These are phyloP conservation scores for Scyliorhinus canicula DNA, from an alignment of 2,797 vertebrate genomes.

Conservation along the genomic window DNA sequence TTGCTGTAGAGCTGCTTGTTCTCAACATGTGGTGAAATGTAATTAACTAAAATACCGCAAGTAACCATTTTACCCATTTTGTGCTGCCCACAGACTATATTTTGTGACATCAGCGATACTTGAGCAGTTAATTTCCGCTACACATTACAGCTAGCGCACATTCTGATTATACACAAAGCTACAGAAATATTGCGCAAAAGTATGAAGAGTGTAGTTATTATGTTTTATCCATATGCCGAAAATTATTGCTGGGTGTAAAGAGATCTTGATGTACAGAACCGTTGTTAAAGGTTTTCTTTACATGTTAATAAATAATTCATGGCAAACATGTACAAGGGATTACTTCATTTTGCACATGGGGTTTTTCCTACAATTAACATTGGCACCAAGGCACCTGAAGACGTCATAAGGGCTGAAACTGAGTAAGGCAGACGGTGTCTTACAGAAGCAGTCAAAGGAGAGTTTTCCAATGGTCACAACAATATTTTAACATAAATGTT, in stretches of 20 bases:
- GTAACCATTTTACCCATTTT: slow-evolving; percentile 13
- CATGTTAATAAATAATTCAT: slow-evolving; percentile 6
- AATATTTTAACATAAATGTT: background rate
- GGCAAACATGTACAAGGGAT: background rate
- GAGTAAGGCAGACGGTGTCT: background rate
- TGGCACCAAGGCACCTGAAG: background rate
- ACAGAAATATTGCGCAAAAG: background rate
- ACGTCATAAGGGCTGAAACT: background rate
- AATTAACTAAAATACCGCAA: background rate
- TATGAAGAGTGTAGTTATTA: background rate
- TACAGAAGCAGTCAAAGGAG: background rate
- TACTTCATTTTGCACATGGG: background rate
- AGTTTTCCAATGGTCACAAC: background rate
- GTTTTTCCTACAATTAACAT: background rate
- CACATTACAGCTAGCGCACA: background rate
- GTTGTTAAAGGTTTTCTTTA: background rate
- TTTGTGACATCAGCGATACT: background rate
- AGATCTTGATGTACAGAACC: background rate
- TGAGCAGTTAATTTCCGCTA: background rate
- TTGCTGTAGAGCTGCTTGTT: background rate
- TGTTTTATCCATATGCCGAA: slow-evolving; percentile 1
- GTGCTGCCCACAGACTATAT: background rate
- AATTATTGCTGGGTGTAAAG: background rate
- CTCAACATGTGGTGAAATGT: background rate
- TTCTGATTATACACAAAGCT: background rate